Evolutionary conservation across 1,140 invertebrate species (phyloP).

Genomic region (Manduca sexta): DNA sequence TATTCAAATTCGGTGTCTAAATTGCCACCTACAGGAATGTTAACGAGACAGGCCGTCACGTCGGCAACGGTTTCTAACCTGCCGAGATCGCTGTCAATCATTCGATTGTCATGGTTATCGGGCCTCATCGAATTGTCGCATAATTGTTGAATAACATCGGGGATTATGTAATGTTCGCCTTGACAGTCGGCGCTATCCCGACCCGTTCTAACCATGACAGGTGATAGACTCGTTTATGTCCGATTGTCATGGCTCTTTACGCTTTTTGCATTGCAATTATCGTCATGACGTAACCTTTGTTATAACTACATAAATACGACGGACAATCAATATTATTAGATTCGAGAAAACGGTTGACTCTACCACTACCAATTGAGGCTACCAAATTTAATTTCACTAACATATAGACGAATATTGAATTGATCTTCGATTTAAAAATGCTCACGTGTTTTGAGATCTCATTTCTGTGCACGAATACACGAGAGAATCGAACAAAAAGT

Average conservation of each 20-base stretch:
- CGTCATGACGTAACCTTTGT: background rate
- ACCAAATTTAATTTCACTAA: no score
- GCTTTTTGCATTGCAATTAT: slow-evolving; percentile 12
- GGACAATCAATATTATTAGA: no score
- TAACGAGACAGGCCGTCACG: slow-evolving; percentile 28
- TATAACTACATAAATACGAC: background rate
- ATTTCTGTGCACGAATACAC: slow-evolving; percentile 3
- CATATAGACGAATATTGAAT: no score
- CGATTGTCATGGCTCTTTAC: slow-evolving; percentile 10
- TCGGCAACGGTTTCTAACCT: slow-evolving; percentile 16
- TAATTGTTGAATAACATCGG: slow-evolving; percentile 36
- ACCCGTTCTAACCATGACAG: slow-evolving; percentile 24
- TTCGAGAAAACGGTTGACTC: no score
- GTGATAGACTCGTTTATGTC: slow-evolving; percentile 20
- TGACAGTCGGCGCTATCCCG: slow-evolving; percentile 22
- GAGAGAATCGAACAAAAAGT: slow-evolving; percentile 17
- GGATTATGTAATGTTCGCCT: slow-evolving; percentile 21
- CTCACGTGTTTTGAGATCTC: no score
- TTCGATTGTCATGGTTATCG: slow-evolving; percentile 25
- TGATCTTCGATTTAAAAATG: no score
- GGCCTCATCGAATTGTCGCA: slow-evolving; percentile 22
- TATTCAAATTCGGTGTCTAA: slow-evolving; percentile 11
- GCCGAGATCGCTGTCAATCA: slow-evolving; percentile 13
- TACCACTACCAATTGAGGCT: no score
- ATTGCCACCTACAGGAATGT: slow-evolving; percentile 22